These are phyloP conservation scores for Lasiurus cinereus DNA, from an alignment of 2,113 vertebrate species.

Conservation along the genomic window DNA sequence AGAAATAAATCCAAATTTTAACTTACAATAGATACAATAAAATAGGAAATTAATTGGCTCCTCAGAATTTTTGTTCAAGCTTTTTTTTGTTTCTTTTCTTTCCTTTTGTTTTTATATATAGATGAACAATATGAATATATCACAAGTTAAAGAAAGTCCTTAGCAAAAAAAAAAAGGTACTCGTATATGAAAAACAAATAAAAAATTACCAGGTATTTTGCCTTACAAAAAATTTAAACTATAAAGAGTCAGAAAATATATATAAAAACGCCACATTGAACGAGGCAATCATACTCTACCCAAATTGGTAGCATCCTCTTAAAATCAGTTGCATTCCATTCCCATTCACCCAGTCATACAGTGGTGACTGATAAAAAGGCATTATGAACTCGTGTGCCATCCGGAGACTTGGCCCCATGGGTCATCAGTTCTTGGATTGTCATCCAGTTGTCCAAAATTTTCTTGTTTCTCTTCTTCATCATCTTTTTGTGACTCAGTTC, in stretches of 20 bases:
- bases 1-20: conserved; percentile 88
- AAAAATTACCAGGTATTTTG: conserved; percentile 88
- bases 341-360: conserved; percentile 90
- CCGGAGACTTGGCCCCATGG: conserved; percentile 96
- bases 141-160: conserved; percentile 86
- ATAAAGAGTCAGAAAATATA: conserved; percentile 98
- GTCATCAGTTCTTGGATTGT: conserved; percentile 99
- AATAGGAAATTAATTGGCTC: conserved; percentile 86
- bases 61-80: conserved; percentile 74
- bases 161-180: conserved; percentile 84
- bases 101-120: conserved; percentile 83
- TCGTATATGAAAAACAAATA: conserved; percentile 88
- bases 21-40: conserved; percentile 84
- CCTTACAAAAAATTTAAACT: conserved; percentile 95
- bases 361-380: conserved; percentile 99
- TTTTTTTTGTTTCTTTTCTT: conserved; percentile 75
- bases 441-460: conserved; percentile 99
- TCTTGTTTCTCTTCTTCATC: conserved; percentile 99
- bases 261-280: conserved; percentile 99
- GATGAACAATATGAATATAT: conserved; percentile 88
- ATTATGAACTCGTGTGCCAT: conserved; percentile 94
- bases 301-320: conserved; percentile 92
- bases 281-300: conserved; percentile 98
- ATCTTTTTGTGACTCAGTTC: conserved; percentile 99
- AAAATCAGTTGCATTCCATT: conserved; percentile 83